Evolutionary conservation across 2,888 invertebrate species (phyloP), one percentile per base, ranked within the genome.

Genomic region (Drosophila birchii): DNA sequence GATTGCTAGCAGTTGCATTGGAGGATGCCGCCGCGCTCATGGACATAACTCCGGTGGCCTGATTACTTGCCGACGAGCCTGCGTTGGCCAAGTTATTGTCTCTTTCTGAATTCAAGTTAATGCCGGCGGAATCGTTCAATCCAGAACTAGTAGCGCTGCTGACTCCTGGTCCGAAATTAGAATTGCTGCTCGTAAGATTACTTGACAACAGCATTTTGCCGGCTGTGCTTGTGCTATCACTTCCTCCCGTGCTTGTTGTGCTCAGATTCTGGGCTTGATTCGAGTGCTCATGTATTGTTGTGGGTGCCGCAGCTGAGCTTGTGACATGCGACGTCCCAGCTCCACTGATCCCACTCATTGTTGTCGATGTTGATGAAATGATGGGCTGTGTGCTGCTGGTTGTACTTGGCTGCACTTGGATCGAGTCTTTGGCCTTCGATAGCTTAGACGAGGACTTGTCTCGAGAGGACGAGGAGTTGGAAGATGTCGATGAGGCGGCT

Each of bases 371-470:
- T 3, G 72, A 75, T 23, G 75, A 57, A 55, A 75, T 69, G 61
- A 78, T 67, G 69, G 79, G 75, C 76, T 84, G 79, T 57, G 81
- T 58, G 75, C 66, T 78, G 18, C 74, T 76, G 5, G 76, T 61
- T 16, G 79, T 43, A 43, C 68, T 53, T 8, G 55, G 55, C 34
- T 34, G 51, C 39, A 38, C 51, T 59, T 54, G 53, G 29, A 38
- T 68, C 14, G 20, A 41, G 36, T 92, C 92, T 72, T 92, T 92
- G 75, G 81, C 91, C 75, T 92, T 92, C 4, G 92, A 91, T 32
- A 91, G 91, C 66, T 92, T 93, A n/a, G 91, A 91, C 12, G 91
- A 91, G 6, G 91, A 90, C 69, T 92, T 93, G 1, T 92, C 92
- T 16, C 92, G 90, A 0, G 92, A 91, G 29, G 91, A 91, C 4